Percentiles rank a stretch among this genome's conserved stretches.
Conservation (phyloP, 2,113 vertebrate genomes). For the Siphamia tubifer region DNA sequence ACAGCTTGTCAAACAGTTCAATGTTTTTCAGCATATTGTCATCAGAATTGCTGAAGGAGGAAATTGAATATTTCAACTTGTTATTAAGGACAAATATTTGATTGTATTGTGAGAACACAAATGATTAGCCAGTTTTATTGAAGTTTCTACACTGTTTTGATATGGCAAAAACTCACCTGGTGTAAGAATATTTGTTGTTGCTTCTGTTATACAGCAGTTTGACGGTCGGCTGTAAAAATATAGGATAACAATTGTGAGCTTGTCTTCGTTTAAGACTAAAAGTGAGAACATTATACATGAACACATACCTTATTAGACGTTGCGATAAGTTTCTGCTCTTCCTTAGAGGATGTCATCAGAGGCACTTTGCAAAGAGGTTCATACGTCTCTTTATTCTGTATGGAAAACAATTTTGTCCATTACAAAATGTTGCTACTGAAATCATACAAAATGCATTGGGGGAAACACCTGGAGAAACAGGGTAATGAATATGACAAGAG, state of each 20-base stretch:
- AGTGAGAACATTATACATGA: neutral
- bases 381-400: constrained; percentile 93
- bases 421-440: neutral
- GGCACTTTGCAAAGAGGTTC: constrained; percentile 98
- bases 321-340: constrained; percentile 95
- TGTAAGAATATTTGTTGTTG: constrained; percentile 99
- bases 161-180: constrained; percentile 83
- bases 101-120: neutral
- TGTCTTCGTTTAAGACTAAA: neutral
- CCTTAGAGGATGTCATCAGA: constrained; percentile 95
- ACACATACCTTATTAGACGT: constrained; percentile 95
- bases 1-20: constrained; percentile 98
- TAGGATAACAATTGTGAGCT: neutral
- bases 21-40: constrained; percentile 99
- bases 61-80: neutral
- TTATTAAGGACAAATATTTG: no score
- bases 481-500: neutral
- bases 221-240: constrained; percentile 87
- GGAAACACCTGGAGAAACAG: neutral
- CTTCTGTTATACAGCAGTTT: constrained; percentile 97
- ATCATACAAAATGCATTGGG: neutral
- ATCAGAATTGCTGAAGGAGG: constrained; percentile 87
- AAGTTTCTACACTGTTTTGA: no score
- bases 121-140: no score
- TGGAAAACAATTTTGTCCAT: constrained; percentile 32